Percentiles rank a stretch among this genome's conserved stretches.
phyloP scores from a whole-genome alignment of 1,140 invertebrate genomes.

The Pachypsylla venusta region DNA sequence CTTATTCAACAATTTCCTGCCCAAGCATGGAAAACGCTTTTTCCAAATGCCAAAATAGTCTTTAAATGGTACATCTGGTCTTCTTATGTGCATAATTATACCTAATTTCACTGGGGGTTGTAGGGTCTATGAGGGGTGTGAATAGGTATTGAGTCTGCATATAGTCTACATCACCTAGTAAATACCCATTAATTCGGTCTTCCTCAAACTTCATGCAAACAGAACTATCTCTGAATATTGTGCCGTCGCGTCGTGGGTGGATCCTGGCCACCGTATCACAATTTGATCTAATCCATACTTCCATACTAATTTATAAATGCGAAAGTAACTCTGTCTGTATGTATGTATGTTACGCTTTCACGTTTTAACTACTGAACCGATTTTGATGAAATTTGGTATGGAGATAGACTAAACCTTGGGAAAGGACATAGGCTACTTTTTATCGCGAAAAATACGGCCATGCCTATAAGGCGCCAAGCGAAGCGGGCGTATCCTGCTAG shows the following conservation, averaged over 20 bases:
- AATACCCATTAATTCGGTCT: not conserved
- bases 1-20: not conserved
- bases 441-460: too few species aligned
- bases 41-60: slow-evolving; percentile 16
- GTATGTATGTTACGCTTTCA: too few species aligned
- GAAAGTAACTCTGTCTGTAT: too few species aligned
- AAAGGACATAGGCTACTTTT: too few species aligned
- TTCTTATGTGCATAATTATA: slow-evolving; percentile 15
- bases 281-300: too few species aligned
- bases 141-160: slow-evolving; percentile 10
- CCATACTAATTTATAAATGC: too few species aligned
- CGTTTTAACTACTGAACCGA: too few species aligned
- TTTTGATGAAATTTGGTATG: too few species aligned
- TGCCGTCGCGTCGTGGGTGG: slow-evolving; percentile 26
- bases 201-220: not conserved
- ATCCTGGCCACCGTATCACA: slow-evolving; percentile 28
- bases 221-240: slow-evolving; percentile 23
- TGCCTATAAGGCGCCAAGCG: too few species aligned
- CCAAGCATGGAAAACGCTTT: slow-evolving; percentile 14
- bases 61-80: slow-evolving; percentile 14
- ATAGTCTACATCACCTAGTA: not conserved
- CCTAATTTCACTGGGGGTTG: not conserved
- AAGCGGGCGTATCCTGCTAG: slow-evolving; percentile 21
- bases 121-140: slow-evolving; percentile 13
- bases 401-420: too few species aligned